Evolutionary conservation across 2,113 vertebrate genomes (phyloP).

Genomic region (Gnathonemus longibarbis): DNA sequence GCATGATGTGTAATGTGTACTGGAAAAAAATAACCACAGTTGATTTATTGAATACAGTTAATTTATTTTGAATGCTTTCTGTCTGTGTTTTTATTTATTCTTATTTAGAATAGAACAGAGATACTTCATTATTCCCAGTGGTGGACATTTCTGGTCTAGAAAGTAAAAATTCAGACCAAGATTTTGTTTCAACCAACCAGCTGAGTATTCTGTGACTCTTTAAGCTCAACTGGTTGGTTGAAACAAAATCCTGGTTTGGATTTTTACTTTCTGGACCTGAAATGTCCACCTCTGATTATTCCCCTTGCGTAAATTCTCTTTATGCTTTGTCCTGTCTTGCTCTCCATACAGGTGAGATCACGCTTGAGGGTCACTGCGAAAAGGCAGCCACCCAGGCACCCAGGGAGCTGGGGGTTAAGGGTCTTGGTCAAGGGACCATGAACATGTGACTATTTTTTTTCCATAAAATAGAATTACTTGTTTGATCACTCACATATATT

Average conservation of each 20-base stretch:
- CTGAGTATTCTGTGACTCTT: too few relatives aligned
- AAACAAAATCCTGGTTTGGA: too few relatives aligned
- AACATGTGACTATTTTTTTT: not conserved
- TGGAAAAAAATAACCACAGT: slow-evolving; percentile 48
- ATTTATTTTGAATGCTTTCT: slow-evolving; percentile 62
- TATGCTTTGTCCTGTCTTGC: not conserved
- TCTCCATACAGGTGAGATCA: not conserved
- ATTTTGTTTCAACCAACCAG: too few relatives aligned
- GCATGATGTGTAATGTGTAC: slow-evolving; percentile 62
- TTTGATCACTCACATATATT: not conserved
- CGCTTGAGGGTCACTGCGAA: not conserved
- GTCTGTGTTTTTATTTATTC: slow-evolving; percentile 41
- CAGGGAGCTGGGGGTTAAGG: not conserved
- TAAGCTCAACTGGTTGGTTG: too few relatives aligned
- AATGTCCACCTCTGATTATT: not conserved
- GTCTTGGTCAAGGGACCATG: not conserved
- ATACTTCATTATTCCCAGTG: not conserved
- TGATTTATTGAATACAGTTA: slow-evolving; percentile 64
- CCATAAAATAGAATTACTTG: not conserved
- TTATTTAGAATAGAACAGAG: not conserved
- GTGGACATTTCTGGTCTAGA: too few relatives aligned
- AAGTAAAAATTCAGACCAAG: too few relatives aligned
- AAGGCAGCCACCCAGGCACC: not conserved
- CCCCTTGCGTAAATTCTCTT: not conserved
- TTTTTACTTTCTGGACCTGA: too few relatives aligned